Evolutionary conservation across 2,797 vertebrate species (phyloP).

Genomic region (Sebastes minor): DNA sequence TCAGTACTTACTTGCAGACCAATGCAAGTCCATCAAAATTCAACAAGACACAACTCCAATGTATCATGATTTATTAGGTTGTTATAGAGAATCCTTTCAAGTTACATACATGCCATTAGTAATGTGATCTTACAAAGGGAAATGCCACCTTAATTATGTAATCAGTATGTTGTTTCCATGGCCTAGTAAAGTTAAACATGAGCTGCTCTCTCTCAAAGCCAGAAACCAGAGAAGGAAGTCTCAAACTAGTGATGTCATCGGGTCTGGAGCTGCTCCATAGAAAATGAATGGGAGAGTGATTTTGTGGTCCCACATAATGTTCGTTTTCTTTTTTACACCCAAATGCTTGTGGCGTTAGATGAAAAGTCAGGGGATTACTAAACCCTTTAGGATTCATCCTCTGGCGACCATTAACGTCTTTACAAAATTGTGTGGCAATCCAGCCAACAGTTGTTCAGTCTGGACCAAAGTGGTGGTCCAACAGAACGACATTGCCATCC

Average conservation of each 20-base stretch:
- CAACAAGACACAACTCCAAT: background rate
- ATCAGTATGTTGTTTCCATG: too few species aligned
- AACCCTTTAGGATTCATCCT: background rate
- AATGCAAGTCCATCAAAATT: background rate
- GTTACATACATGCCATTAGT: background rate
- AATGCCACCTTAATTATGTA: background rate
- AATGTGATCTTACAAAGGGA: background rate
- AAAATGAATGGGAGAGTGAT: too few species aligned
- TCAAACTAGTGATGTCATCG: too few species aligned
- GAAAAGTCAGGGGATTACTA: too few species aligned
- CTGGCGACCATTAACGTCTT: background rate
- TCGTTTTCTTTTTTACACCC: too few species aligned
- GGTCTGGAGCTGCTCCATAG: too few species aligned
- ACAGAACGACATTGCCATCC: background rate
- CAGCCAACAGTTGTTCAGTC: background rate
- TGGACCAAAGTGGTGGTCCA: background rate
- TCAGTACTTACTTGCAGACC: background rate
- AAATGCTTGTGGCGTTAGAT: background rate
- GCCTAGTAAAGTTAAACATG: background rate
- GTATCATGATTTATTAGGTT: background rate
- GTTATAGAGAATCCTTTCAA: background rate
- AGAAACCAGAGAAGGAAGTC: too few species aligned
- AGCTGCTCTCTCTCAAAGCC: too few species aligned
- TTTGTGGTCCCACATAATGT: too few species aligned
- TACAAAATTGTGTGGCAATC: background rate